Percentiles rank a stretch among this genome's conserved stretches.
phyloP scores from a whole-genome alignment of 2,888 invertebrate species.

The Caenorhabditis angaria region DNA sequence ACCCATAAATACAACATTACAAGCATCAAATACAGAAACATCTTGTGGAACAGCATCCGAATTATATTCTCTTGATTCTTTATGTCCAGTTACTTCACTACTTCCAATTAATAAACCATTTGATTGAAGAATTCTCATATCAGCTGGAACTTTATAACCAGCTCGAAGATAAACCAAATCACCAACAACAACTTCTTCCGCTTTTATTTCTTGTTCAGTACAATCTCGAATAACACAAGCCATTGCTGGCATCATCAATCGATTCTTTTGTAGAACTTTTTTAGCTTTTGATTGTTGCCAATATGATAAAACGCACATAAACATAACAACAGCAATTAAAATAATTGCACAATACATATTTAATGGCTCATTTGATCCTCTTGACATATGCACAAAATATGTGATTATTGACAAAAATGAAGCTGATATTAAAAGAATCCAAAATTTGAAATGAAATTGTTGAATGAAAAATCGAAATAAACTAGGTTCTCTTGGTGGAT shows the following conservation, averaged over 20 bases:
- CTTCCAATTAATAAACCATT: constrained; percentile 71
- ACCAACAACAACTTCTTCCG: constrained; percentile 71
- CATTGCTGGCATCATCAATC: constrained; percentile 60
- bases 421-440: constrained; percentile 67
- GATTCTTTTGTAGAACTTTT: constrained; percentile 63
- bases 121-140: constrained; percentile 69
- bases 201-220: constrained; percentile 80
- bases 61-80: constrained; percentile 41
- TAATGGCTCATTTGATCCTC: constrained; percentile 66
- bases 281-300: constrained; percentile 69
- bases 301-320: constrained; percentile 66
- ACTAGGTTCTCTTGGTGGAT: constrained; percentile 55
- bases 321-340: constrained; percentile 62
- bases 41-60: constrained; percentile 56
- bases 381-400: constrained; percentile 69
- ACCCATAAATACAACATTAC: constrained; percentile 70
- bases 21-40: constrained; percentile 64
- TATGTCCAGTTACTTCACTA: constrained; percentile 54
- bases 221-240: constrained; percentile 82
- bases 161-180: constrained; percentile 47
- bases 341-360: constrained; percentile 70
- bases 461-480: constrained; percentile 57
- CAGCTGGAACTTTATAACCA: constrained; percentile 71
- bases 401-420: constrained; percentile 62
- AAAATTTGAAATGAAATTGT: constrained; percentile 71